Base-by-base conservation (phyloP, 2,888 invertebrate species). In the Ochropacha duplaris region DNA sequence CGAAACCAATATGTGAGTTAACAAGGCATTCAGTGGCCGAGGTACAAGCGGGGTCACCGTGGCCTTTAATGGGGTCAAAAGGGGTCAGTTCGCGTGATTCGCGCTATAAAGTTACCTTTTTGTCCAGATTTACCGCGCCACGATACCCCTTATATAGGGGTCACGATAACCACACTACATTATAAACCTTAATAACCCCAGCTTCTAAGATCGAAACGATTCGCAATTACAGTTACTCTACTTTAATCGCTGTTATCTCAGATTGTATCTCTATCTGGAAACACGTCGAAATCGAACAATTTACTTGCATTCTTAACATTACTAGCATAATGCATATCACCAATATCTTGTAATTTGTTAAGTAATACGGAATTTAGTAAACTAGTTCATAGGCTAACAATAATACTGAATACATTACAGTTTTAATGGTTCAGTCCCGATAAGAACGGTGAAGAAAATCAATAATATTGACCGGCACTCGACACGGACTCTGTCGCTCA, bases 81-180 rank as follows among this genome's bases (percentile, higher is more conserved):
- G 58, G 80, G 89, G 90, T 88, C 89, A 86, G 81, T 74, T 89
- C 77, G 87, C 89, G 90, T 91, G 90, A 87, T 87, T 78, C 72
- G 75, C 87, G 75, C 87, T 79, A 86, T 89, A 88, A 87, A 89
- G 79, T 79, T 80, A 83, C 80, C 78, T 86, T 88, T 89, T 90
- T 83, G 86, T 81, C 78, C 80, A 82, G 86, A 87, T 88, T 88
- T 86, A 84, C 85, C 76, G 72, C 68, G 66, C 79, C 74, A 74
- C 81, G 83, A 83, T 82, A 84, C 78, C 75, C 81, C 81, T 73
- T 78, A 76, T 81, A 86, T 77, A 79, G 78, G 76, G 88, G 89
- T 87, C 90, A 89, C 80, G 84, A 85, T 83, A 84, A 86, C 80
- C 79, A 81, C 82, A 84, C 83, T 77, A 76, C 81, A 85, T 86